A percentile compares a stretch with the other conserved stretches of the same genome.
These are phyloP conservation scores for Parascotia fuliginaria DNA, from an alignment of 2,888 invertebrate genomes.

Conservation along the genomic window DNA sequence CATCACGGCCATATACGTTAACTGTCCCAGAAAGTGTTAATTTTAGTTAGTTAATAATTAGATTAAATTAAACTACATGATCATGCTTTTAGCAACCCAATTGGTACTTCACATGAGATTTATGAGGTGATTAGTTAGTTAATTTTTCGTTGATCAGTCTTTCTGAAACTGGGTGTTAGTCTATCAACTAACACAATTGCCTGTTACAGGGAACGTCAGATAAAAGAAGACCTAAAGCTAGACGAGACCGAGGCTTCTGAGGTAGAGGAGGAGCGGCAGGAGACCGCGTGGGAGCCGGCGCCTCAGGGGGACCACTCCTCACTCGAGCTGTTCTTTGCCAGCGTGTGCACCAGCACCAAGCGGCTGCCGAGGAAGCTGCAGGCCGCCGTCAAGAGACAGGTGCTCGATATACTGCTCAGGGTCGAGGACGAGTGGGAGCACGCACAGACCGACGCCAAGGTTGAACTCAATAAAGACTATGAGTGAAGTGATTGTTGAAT, in stretches of 20 bases:
- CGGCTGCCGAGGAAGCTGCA: constrained; percentile 65
- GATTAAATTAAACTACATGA: too few relatives aligned
- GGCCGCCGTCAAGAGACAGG: constrained; percentile 64
- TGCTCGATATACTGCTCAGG: constrained; percentile 68
- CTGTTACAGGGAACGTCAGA: constrained; percentile 32
- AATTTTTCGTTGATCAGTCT: too few relatives aligned
- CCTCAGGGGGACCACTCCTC: constrained; percentile 56
- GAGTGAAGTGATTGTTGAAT: constrained; percentile 22
- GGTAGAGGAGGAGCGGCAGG: constrained; percentile 53
- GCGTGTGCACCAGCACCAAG: constrained; percentile 75
- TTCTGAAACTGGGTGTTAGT: too few relatives aligned
- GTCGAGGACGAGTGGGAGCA: constrained; percentile 68
- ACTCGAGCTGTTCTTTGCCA: constrained; percentile 77
- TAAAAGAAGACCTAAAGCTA: constrained; percentile 53
- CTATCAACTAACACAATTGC: background rate
- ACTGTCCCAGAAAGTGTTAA: too few relatives aligned
- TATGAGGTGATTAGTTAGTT: too few relatives aligned
- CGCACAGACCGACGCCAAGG: constrained; percentile 45
- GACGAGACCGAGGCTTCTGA: constrained; percentile 66
- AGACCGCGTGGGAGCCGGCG: constrained; percentile 58
- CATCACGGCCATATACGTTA: too few relatives aligned
- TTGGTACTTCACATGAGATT: too few relatives aligned
- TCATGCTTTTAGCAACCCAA: too few relatives aligned
- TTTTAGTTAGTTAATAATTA: too few relatives aligned
- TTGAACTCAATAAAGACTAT: constrained; percentile 37